Conservation (phyloP, 2,113 vertebrate species). For the Cheirogaleus medius region DNA sequence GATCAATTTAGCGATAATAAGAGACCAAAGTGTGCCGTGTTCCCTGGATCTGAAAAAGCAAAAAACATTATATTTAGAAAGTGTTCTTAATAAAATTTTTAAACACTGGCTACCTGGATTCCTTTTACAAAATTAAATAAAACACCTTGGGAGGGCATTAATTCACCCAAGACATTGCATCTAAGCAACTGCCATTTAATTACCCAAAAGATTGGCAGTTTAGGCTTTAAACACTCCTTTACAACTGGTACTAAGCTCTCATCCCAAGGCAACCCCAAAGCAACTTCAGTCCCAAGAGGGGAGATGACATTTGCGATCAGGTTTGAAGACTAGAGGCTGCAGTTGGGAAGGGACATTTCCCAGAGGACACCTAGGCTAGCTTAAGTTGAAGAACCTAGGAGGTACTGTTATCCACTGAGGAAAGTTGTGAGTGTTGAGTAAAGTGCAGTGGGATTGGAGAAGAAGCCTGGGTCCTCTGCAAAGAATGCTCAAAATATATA, state of each 20-base stretch:
- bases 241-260: neutral
- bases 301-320: neutral
- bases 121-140: conserved; percentile 29
- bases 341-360: neutral
- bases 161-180: neutral
- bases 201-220: neutral
- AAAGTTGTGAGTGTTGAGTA: neutral
- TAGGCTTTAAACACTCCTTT: neutral
- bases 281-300: accelerated
- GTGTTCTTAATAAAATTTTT: neutral
- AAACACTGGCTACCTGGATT: neutral
- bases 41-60: conserved; percentile 88
- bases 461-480: neutral
- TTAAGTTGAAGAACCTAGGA: neutral
- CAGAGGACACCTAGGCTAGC: neutral
- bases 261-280: neutral
- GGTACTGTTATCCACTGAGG: neutral
- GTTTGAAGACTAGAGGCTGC: neutral
- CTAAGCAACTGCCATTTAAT: neutral
- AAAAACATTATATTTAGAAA: neutral
- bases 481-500: neutral
- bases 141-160: neutral
- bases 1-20: conserved; percentile 90
- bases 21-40: conserved; percentile 93
- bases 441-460: neutral